Evolutionary conservation across 1,140 invertebrate genomes (phyloP).

Genomic region (Samia ricini): DNA sequence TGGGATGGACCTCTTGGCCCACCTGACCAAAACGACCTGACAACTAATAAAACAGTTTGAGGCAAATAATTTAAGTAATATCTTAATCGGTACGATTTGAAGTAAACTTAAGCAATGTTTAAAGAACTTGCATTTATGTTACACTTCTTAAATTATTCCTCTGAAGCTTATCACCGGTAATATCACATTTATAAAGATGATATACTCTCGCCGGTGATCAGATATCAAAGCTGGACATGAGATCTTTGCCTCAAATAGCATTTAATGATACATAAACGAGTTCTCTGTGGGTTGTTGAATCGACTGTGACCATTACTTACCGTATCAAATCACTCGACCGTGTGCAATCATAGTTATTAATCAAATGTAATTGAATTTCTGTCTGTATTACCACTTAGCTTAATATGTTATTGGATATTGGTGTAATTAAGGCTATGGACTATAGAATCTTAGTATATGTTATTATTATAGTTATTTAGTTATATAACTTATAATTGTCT

Average conservation of each 20-base stretch:
- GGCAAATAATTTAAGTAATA: no score
- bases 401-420: neutral
- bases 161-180: neutral
- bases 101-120: no score
- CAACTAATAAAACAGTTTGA: no score
- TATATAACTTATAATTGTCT: no score
- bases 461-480: no score
- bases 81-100: no score
- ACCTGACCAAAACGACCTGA: no score
- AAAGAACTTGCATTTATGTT: neutral
- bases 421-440: neutral
- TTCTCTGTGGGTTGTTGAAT: constrained; percentile 2
- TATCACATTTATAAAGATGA: neutral
- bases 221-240: neutral
- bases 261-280: constrained; percentile 3
- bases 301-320: neutral
- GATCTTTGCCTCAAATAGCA: neutral
- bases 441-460: no score
- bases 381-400: neutral
- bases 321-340: neutral
- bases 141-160: neutral
- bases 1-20: no score
- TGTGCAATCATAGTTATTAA: neutral
- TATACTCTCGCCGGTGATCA: neutral
- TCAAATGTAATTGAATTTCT: constrained; percentile 1